A percentile compares a stretch with the other conserved stretches of the same genome.
These are phyloP conservation scores for Spongia lamella DNA, from an alignment of 37 sponge, comb jelly and placozoan genomes.

Conservation along the genomic window DNA sequence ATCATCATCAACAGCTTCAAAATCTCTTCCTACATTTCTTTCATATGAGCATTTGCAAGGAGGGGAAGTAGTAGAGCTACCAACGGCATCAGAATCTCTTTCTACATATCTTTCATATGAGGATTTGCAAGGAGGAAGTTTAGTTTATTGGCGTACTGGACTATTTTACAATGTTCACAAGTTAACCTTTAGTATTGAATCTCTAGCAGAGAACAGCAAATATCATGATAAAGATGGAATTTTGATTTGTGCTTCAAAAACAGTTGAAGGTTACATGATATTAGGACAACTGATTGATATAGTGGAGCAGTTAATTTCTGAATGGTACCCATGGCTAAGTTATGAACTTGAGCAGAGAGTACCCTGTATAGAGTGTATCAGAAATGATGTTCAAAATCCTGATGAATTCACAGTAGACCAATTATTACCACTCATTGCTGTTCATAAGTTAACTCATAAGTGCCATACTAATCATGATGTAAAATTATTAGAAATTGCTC, in stretches of 20 bases:
- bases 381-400: slow-evolving; percentile 12
- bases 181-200: slow-evolving; percentile 57
- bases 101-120: no score
- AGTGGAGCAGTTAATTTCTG: slow-evolving; percentile 53
- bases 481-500: slow-evolving; percentile 66
- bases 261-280: slow-evolving; percentile 48
- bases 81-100: no score
- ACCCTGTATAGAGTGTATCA: slow-evolving; percentile 70
- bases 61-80: no score
- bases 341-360: slow-evolving; percentile 48
- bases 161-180: slow-evolving; percentile 50
- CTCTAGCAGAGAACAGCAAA: slow-evolving; percentile 22
- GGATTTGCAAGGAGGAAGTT: no score
- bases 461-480: slow-evolving; percentile 53
- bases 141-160: slow-evolving; percentile 71
- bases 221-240: slow-evolving; percentile 60
- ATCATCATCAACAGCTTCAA: no score
- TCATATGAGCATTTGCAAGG: no score
- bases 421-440: slow-evolving; percentile 23
- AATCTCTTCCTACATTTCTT: no score
- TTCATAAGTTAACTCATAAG: slow-evolving; percentile 34
- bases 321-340: slow-evolving; percentile 83
- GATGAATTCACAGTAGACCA: slow-evolving; percentile 47
- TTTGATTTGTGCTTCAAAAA: slow-evolving; percentile 44
- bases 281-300: slow-evolving; percentile 77